Evolutionary conservation across 2,888 invertebrate genomes (phyloP).

Genomic region (Metopia argyrocephala): DNA sequence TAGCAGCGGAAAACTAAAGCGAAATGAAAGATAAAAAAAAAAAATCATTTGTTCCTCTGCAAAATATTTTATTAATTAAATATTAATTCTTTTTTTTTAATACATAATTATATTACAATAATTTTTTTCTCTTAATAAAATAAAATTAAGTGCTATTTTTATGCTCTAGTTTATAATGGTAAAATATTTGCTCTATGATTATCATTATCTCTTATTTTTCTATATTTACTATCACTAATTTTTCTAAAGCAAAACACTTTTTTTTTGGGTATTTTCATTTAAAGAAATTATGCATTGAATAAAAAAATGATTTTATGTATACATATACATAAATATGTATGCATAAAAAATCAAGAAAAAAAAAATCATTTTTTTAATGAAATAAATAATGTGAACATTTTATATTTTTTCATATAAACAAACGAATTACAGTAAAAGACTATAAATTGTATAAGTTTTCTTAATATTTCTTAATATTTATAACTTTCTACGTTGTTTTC

Average conservation of each 20-base stretch:
- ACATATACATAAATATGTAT: no score
- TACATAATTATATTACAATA: constrained; percentile 30
- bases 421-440: constrained; percentile 42
- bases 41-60: constrained; percentile 61
- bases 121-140: constrained; percentile 57
- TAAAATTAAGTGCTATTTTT: constrained; percentile 63
- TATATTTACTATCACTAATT: constrained; percentile 30
- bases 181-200: constrained; percentile 55
- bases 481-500: constrained; percentile 9
- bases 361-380: no score
- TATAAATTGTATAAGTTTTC: no score
- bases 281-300: neutral
- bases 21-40: neutral
- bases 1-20: constrained; percentile 67
- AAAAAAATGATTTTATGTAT: no score
- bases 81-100: constrained; percentile 21
- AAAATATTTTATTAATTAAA: constrained; percentile 54
- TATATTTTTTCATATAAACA: no score
- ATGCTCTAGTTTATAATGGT: constrained; percentile 59
- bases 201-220: constrained; percentile 18
- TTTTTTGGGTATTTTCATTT: constrained; percentile 65
- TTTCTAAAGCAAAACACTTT: constrained; percentile 9
- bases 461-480: neutral
- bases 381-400: no score
- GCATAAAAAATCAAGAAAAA: no score